These are phyloP conservation scores for Lasioglossum pauxillum DNA, from an alignment of 2,888 invertebrate genomes.

Conservation along the genomic window DNA sequence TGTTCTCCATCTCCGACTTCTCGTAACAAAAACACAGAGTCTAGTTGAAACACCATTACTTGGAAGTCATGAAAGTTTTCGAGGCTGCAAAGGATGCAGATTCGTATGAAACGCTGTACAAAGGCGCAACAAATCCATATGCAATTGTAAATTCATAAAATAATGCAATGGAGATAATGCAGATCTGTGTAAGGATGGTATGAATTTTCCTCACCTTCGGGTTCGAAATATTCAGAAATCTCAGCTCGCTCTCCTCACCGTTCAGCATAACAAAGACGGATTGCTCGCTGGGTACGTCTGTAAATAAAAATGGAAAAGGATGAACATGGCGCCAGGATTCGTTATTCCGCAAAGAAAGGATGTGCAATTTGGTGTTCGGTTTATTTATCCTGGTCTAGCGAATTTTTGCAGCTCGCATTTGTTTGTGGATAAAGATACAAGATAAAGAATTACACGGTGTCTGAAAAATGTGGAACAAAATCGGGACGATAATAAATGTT, in stretches of 20 bases:
- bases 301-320: conserved; percentile 66
- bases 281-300: conserved; percentile 91
- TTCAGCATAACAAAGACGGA: conserved; percentile 97
- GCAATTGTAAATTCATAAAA: too few relatives aligned
- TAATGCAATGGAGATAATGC: not conserved
- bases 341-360: not conserved
- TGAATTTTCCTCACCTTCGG: conserved; percentile 87
- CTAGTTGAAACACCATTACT: not conserved
- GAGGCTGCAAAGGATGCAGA: not conserved
- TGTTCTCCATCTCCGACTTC: conserved; percentile 91
- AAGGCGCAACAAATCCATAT: not conserved
- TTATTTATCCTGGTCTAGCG: conserved; percentile 43
- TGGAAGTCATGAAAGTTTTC: not conserved
- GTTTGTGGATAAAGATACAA: not conserved
- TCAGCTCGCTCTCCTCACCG: conserved; percentile 96
- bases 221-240: conserved; percentile 91
- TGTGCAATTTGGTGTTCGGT: conserved; percentile 56
- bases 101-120: not conserved
- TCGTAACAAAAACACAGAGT: conserved; percentile 19
- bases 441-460: not conserved
- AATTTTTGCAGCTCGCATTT: not conserved
- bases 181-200: not conserved
- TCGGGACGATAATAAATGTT: not conserved
- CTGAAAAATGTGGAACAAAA: not conserved
- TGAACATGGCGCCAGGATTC: not conserved